Percentiles rank a stretch among this genome's conserved stretches.
Evolutionary conservation across 2,888 invertebrate genomes (phyloP).

Genomic region (Xestia ashworthii): DNA sequence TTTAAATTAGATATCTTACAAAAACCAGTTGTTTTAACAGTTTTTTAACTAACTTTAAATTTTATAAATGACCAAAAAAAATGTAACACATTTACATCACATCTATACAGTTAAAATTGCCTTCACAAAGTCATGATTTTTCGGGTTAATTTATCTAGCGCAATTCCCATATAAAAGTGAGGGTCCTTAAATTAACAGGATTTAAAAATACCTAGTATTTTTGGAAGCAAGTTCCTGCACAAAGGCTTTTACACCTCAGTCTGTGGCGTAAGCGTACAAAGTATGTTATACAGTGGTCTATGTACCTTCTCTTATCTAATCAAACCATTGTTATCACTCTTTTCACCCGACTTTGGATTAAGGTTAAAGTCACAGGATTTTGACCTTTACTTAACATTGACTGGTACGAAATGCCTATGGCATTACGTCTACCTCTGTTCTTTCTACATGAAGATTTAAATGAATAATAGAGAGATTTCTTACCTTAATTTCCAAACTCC

Average conservation of each 20-base stretch:
- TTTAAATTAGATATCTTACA: too few species aligned
- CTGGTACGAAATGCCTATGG: too few species aligned
- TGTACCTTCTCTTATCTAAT: slow-evolving; percentile 11
- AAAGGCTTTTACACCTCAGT: slow-evolving; percentile 8
- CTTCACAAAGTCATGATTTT: too few species aligned
- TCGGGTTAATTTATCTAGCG: background rate
- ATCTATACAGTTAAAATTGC: too few species aligned
- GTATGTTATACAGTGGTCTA: background rate
- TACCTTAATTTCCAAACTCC: background rate
- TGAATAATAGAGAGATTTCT: background rate
- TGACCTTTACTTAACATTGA: background rate
- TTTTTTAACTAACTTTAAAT: too few species aligned
- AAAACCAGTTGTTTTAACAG: too few species aligned
- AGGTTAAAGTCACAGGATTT: background rate
- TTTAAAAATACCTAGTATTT: background rate
- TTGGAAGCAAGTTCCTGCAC: background rate
- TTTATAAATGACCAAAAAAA: too few species aligned
- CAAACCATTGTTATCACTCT: background rate
- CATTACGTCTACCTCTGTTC: too few species aligned
- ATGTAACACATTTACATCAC: too few species aligned
- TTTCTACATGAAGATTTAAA: too few species aligned
- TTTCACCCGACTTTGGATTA: background rate
- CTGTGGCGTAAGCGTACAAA: background rate
- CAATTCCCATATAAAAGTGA: background rate
- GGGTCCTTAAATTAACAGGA: background rate